Evolutionary conservation across 1,140 invertebrate species (phyloP), one percentile per base, ranked within the genome.

Genomic region (Plodia interpunctella): DNA sequence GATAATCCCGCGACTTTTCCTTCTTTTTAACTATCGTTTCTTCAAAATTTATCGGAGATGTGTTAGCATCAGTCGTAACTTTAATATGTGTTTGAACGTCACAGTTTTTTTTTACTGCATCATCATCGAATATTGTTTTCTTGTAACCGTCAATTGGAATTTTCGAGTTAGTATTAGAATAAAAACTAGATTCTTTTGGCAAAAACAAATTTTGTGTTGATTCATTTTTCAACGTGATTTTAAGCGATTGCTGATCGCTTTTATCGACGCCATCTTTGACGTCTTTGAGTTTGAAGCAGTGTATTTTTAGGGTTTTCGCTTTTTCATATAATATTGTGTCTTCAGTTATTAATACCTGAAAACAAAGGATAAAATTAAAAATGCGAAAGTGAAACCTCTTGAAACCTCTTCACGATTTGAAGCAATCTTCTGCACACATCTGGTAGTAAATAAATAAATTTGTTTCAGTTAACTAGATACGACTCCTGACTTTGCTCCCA

Each of bases 261-360:
- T 56, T 49, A 55, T 55, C 54, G 6, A 55, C 30, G 17, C 54
- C 55, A 49, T 61, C 11, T 63, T 63, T 72, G 11, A 75, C 38
- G 57, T 72, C 63, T 9, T 70, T n/a, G 9, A 59, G 8, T 49
- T 53, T 68, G 17, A 55, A 63, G 19, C 60, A 66, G 0, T 32
- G 17, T 49, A 75, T 63, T 15, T 68, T 20, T 20, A 63, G 8
- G 1, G 32, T 30, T 44, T 55, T 62, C 0, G 70, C 73, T 38
- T 63, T 56, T 0, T 57, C 17, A 28, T 61, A 57, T 30, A 79
- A 54, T 44, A 71, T 55, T 17, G 18, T 13, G 25, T 78, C 57
- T 32, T 69, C 67, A 17, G 78, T 75, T 56, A 80, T 51, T 17
- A 80, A 49, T 10, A 77, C 57, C 78, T 80, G 66, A 11, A 59